Percentiles rank a stretch among this genome's conserved stretches.
phyloP scores from a whole-genome alignment of 2,113 vertebrate genomes.

The Melanerpes aurifrons region DNA sequence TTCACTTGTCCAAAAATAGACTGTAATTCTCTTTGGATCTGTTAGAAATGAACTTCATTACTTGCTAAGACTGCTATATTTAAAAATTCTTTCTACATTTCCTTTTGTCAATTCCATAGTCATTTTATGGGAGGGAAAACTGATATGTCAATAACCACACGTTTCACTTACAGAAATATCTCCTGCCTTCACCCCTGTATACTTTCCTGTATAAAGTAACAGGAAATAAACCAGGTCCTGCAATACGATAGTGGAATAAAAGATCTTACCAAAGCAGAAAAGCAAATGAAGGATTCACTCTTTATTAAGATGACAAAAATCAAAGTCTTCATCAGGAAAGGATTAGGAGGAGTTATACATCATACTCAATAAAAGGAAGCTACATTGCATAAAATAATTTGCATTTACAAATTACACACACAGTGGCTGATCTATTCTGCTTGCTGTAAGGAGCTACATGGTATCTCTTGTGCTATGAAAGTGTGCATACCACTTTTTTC shows the following conservation, averaged over 20 bases:
- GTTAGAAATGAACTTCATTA: not conserved
- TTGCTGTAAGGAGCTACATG: not conserved
- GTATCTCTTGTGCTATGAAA: not conserved
- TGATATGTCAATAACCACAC: not conserved
- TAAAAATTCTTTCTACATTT: not conserved
- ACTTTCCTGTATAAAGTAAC: not conserved
- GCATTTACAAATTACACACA: not conserved
- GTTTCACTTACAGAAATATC: not conserved
- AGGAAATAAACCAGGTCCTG: not conserved
- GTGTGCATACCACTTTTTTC: not conserved
- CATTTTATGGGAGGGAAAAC: not conserved
- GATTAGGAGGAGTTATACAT: not conserved
- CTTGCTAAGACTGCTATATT: not conserved
- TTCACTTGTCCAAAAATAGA: not conserved
- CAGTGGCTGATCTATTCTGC: not conserved
- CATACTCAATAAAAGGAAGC: not conserved
- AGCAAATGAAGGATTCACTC: not conserved
- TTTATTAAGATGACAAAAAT: not conserved
- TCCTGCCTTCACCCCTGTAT: not conserved
- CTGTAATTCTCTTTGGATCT: not conserved
- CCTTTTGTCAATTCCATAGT: not conserved
- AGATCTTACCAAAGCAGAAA: not conserved
- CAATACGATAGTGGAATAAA: not conserved
- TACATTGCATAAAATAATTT: not conserved
- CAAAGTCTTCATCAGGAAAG: not conserved